A percentile compares a stretch with the other conserved stretches of the same genome.
Conservation (phyloP, 1,140 invertebrate genomes). For the Drusus annulatus region DNA sequence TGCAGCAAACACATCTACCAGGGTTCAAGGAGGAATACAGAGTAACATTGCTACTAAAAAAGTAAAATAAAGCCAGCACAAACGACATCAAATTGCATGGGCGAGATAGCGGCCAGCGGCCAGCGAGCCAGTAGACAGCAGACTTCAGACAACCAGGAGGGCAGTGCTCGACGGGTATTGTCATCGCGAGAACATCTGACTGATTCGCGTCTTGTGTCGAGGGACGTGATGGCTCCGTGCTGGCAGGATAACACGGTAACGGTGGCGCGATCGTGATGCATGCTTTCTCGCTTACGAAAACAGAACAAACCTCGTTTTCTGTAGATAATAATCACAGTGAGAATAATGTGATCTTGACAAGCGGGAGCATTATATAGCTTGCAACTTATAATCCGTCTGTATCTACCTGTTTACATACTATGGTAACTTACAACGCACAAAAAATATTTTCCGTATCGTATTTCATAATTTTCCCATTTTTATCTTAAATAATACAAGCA, state of each 20-base stretch:
- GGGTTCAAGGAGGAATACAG: not conserved
- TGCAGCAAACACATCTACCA: no score
- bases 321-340: no score
- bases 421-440: no score
- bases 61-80: conserved; percentile 39
- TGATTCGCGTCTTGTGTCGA: conserved; percentile 31
- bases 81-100: conserved; percentile 36
- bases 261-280: not conserved
- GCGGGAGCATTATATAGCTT: no score
- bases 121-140: not conserved
- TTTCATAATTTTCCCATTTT: no score
- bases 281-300: no score
- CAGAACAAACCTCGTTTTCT: no score
- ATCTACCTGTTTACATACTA: no score
- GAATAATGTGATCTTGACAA: no score
- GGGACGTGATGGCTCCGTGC: not conserved
- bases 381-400: no score
- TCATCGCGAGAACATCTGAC: conserved; percentile 29
- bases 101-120: not conserved
- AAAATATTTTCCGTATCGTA: no score
- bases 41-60: conserved; percentile 20
- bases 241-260: not conserved
- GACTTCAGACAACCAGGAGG: conserved; percentile 1
- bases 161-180: conserved; percentile 26
- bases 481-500: no score